Evolutionary conservation across 1,140 invertebrate species (phyloP).

Genomic region (Delia radicum): DNA sequence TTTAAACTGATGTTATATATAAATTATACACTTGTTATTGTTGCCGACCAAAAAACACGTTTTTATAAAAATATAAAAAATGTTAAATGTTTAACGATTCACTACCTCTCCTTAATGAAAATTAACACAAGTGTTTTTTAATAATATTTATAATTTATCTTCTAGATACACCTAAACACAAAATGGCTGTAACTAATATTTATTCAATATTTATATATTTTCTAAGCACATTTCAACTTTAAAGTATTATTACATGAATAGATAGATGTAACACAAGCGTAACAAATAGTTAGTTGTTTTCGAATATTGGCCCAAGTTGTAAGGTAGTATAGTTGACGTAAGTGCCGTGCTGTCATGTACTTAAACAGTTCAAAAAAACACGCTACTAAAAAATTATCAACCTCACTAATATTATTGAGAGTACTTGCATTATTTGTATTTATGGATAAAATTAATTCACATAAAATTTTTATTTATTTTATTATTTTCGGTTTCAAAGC

Average conservation of each 20-base stretch:
- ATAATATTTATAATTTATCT: too few relatives aligned
- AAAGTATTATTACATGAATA: not conserved
- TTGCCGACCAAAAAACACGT: too few relatives aligned
- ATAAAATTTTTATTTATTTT: not conserved
- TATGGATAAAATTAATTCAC: not conserved
- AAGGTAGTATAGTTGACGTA: not conserved
- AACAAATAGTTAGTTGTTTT: not conserved
- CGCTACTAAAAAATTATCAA: not conserved
- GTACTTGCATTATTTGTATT: not conserved
- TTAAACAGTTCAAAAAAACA: not conserved
- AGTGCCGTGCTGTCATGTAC: not conserved
- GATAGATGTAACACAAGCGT: not conserved
- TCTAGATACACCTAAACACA: not conserved
- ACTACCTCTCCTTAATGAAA: not conserved
- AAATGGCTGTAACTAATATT: not conserved
- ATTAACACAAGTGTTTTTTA: too few relatives aligned
- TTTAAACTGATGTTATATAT: too few relatives aligned
- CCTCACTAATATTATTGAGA: not conserved
- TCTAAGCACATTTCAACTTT: not conserved
- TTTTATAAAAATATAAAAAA: too few relatives aligned
- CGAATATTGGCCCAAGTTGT: not conserved
- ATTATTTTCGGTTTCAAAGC: not conserved
- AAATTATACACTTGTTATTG: too few relatives aligned
- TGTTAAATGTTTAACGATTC: too few relatives aligned
- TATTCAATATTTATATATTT: not conserved